Evolutionary conservation across 53 echinoderm and acorn worm species (phyloP).

Genomic region (Apostichopus leukothele): DNA sequence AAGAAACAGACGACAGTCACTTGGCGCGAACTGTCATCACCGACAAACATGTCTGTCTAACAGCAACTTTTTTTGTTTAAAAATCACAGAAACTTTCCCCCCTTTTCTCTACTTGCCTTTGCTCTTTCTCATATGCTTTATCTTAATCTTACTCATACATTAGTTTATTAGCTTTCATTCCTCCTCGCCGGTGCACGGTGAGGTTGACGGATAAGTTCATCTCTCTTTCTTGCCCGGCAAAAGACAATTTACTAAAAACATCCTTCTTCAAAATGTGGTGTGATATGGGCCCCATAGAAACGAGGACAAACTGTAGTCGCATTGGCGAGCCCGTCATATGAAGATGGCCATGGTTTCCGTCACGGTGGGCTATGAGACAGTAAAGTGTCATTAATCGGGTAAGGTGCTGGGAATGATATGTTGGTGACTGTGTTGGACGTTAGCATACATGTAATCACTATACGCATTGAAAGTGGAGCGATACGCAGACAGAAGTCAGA

Average conservation of each 20-base stretch:
- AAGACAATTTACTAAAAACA: slow-evolving; percentile 4
- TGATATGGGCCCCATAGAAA: slow-evolving; percentile 19
- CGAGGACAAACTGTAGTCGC: slow-evolving; percentile 19
- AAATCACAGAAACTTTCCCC: neutral
- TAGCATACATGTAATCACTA: too few species aligned
- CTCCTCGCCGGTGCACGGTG: neutral
- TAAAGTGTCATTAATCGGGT: slow-evolving; percentile 37
- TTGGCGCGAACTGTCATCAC: neutral
- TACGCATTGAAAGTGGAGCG: too few species aligned
- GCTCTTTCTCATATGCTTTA: neutral
- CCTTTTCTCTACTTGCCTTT: neutral
- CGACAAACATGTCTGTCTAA: neutral
- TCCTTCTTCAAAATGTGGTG: neutral
- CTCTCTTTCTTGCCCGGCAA: neutral
- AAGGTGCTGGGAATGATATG: slow-evolving; percentile 8
- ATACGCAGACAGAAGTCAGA: too few species aligned
- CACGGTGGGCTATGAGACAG: slow-evolving; percentile 12
- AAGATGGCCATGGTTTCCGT: slow-evolving; percentile 41
- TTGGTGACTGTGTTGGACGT: too few species aligned
- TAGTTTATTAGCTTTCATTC: neutral
- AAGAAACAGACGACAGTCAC: neutral
- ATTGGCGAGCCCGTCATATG: slow-evolving; percentile 11
- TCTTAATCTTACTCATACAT: neutral
- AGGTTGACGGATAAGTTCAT: neutral
- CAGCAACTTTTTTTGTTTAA: neutral